Conservation (phyloP, 2,113 vertebrate genomes). For the Ictidomys tridecemlineatus region DNA sequence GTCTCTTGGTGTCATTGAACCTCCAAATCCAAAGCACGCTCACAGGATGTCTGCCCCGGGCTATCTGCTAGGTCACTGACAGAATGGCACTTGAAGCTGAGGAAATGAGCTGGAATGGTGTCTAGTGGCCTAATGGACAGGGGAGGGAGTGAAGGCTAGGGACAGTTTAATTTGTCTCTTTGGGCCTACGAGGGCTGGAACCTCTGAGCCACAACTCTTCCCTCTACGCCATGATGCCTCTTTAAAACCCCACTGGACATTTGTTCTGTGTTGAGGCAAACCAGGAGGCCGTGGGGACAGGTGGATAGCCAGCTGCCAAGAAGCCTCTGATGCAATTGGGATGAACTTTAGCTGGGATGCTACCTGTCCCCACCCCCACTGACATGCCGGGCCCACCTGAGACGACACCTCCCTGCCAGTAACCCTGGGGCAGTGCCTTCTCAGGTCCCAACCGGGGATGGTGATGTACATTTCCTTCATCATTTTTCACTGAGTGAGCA, state of each 20-base stretch:
- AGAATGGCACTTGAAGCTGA: neutral
- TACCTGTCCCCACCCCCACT: neutral
- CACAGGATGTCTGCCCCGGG: neutral
- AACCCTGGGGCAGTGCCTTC: neutral
- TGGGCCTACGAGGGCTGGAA: neutral
- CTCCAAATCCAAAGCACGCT: neutral
- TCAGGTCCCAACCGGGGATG: neutral
- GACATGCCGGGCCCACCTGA: neutral
- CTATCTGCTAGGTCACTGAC: too few relatives aligned
- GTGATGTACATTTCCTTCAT: neutral
- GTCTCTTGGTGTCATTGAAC: neutral
- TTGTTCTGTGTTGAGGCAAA: slow-evolving; percentile 61
- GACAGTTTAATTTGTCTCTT: neutral
- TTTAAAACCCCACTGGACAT: slow-evolving; percentile 62
- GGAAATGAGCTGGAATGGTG: neutral
- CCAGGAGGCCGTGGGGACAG: neutral
- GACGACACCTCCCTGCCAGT: neutral
- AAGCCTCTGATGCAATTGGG: neutral
- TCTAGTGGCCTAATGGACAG: too few relatives aligned
- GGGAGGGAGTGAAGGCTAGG: neutral
- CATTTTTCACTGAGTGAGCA: neutral
- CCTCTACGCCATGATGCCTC: neutral
- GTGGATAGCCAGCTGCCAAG: neutral
- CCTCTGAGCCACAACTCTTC: neutral
- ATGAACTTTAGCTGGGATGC: neutral